These are phyloP conservation scores for Meloidogyne hapla DNA, from an alignment of 1,140 invertebrate genomes.

Conservation along the genomic window DNA sequence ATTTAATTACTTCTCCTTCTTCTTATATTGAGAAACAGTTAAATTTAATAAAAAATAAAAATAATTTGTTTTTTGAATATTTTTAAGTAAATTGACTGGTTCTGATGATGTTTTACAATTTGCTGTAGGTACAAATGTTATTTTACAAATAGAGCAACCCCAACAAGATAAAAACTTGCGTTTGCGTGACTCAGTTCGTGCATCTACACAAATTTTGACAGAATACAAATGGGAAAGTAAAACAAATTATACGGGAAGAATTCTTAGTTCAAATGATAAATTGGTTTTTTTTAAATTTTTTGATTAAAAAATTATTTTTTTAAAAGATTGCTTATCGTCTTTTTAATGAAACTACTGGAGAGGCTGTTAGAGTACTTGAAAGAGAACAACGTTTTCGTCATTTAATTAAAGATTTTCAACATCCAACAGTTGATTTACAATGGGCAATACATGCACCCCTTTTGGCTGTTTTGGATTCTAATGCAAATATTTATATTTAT, in stretches of 20 bases:
- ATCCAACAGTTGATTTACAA: constrained; percentile 37
- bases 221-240: constrained; percentile 49
- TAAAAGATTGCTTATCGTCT: constrained; percentile 43
- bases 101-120: constrained; percentile 35
- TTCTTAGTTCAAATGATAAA: constrained; percentile 37
- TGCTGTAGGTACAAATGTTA: constrained; percentile 34
- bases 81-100: not conserved
- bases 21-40: constrained; percentile 36
- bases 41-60: not conserved
- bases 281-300: constrained; percentile 14
- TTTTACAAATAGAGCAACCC: constrained; percentile 32
- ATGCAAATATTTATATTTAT: constrained; percentile 45
- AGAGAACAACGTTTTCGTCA: constrained; percentile 35
- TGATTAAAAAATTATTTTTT: not conserved
- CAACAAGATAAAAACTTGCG: constrained; percentile 16
- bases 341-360: constrained; percentile 47
- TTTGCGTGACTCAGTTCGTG: constrained; percentile 33
- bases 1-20: constrained; percentile 26
- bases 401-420: constrained; percentile 46
- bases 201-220: constrained; percentile 22
- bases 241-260: constrained; percentile 42
- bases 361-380: constrained; percentile 39
- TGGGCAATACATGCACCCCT: constrained; percentile 44
- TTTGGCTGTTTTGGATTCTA: constrained; percentile 43
- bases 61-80: not conserved